phyloP scores from a whole-genome alignment of 1,140 invertebrate genomes.

The Leptestheria dahalacensis region DNA sequence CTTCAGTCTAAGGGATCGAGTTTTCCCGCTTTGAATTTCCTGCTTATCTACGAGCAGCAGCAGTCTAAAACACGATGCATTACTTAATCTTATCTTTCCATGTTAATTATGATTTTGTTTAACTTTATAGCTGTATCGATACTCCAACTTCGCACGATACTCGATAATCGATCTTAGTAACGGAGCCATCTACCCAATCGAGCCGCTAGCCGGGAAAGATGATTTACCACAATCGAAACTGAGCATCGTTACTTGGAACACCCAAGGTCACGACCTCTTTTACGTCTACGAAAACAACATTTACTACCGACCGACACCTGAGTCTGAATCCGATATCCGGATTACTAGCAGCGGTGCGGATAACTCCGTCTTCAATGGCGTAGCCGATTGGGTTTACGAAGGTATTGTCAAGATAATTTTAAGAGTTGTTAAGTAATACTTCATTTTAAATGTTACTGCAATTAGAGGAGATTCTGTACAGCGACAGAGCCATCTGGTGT shows the following conservation, averaged over 20 bases:
- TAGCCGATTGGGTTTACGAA: constrained; percentile 70
- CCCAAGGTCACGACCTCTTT: constrained; percentile 48
- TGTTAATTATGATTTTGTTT: neutral
- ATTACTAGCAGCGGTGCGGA: constrained; percentile 38
- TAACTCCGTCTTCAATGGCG: constrained; percentile 59
- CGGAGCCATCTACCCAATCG: constrained; percentile 23
- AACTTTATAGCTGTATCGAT: constrained; percentile 34
- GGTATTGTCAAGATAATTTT: constrained; percentile 36
- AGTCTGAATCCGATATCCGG: constrained; percentile 29
- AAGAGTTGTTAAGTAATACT: neutral
- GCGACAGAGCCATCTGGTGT: constrained; percentile 76
- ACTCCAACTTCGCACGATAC: constrained; percentile 39
- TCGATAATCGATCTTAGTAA: constrained; percentile 37
- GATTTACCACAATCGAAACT: constrained; percentile 20
- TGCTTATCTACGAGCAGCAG: too few relatives aligned
- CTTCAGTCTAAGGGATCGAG: too few relatives aligned
- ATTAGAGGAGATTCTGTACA: constrained; percentile 77
- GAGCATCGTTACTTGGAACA: constrained; percentile 43
- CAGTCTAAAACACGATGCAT: too few relatives aligned
- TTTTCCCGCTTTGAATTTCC: too few relatives aligned
- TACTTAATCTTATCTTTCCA: constrained; percentile 4
- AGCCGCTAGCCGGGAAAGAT: constrained; percentile 39
- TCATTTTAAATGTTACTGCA: constrained; percentile 19
- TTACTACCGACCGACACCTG: constrained; percentile 44
- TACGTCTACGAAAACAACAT: constrained; percentile 70